Evolutionary conservation across 2,113 vertebrate species (phyloP), one percentile per base, ranked within the genome.

Genomic region (Vulpes vulpes): DNA sequence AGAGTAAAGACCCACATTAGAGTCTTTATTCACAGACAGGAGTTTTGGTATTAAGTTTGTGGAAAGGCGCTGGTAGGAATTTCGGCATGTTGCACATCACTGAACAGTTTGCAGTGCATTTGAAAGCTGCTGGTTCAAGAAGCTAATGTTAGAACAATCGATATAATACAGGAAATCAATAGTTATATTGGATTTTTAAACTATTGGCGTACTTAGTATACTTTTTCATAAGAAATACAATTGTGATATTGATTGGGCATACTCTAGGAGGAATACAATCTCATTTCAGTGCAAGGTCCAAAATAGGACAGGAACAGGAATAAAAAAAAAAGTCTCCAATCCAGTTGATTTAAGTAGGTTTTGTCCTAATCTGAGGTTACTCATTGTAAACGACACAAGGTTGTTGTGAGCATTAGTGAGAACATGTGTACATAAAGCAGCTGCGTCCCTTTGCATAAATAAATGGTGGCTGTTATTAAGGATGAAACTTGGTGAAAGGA

Each of bases 61-160:
- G 57, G 80, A 91, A 92, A 38, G 49, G 60, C 89, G 15, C 69
- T 95, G 25, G 32, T 73, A 53, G 81, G 49, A 20, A 89, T 55
- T 15, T 86, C 51, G 25, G 10, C 88, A 19, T 93, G 43, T 91
- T 90, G 3, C 12, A 69, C 59, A 57, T 74, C 60, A 80, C 5
- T 80, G 79, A 87, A 93, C 23, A 76, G 19, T 90, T 43, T 69
- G 23, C n/a, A 74, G 59, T 83, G 85, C 57, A 88, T 76, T 74
- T 94, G 32, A 88, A 97, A 98, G 20, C 51, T 91, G 4, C 23
- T 74, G 3, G 11, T 95, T 90, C 38, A 92, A 67, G 55, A 94
- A 97, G 4, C 19, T 93, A 65, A 49, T 53, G 7, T 84, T 89
- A 71, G 65, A 81, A 89, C 16, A 96, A 9, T 65, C 64, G 51